Evolutionary conservation across 2,113 vertebrate species (phyloP).

Genomic region (Sorex araneus): DNA sequence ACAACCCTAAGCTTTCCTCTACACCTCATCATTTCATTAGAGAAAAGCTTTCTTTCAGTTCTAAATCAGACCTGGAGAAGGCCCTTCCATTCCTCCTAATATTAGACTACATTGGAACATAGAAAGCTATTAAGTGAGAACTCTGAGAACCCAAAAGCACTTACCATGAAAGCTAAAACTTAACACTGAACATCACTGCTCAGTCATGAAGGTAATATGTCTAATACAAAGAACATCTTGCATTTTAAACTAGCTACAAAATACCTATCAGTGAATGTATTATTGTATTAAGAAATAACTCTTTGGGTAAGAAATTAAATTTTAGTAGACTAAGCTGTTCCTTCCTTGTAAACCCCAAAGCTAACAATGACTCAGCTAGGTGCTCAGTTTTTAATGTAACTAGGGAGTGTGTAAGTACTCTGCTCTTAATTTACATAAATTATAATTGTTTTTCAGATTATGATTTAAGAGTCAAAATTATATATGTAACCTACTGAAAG

Average conservation of each 20-base stretch:
- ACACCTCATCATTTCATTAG: not conserved
- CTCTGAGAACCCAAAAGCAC: constrained; percentile 50
- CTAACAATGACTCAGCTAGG: not conserved
- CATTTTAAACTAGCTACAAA: constrained; percentile 34
- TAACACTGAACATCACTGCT: constrained; percentile 16
- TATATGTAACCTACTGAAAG: not conserved
- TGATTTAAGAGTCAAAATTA: constrained; percentile 55
- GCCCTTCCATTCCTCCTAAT: not conserved
- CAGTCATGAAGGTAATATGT: not conserved
- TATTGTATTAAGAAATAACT: not conserved
- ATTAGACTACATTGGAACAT: not conserved
- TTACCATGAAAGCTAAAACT: not conserved
- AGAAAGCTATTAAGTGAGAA: constrained; percentile 21
- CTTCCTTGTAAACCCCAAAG: not conserved
- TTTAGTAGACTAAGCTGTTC: constrained; percentile 20
- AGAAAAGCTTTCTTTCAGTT: constrained; percentile 69
- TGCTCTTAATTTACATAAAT: constrained; percentile 8
- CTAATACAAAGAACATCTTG: not conserved
- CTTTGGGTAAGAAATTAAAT: constrained; percentile 24
- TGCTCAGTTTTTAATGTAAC: not conserved
- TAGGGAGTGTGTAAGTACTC: not conserved
- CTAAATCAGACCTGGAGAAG: constrained; percentile 29
- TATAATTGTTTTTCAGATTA: constrained; percentile 16
- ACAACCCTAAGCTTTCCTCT: constrained; percentile 35
- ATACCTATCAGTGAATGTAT: not conserved